Evolutionary conservation across 1,140 invertebrate species (phyloP), one percentile per base, ranked within the genome.

Genomic region (Leptonema lineaticorne): DNA sequence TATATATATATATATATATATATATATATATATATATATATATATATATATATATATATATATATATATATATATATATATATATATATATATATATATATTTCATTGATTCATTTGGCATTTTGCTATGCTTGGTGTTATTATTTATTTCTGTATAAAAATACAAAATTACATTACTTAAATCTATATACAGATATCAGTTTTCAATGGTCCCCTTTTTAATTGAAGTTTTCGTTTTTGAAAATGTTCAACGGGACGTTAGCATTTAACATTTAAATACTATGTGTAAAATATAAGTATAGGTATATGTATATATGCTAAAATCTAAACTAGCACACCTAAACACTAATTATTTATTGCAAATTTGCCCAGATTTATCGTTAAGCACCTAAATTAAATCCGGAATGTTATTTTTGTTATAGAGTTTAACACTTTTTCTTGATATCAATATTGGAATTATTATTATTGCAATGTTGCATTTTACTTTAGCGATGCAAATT

Each of bases 331-430:
- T 71, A 71, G 70, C 67, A 58, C 37, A 59, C 60, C 64, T 70
- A 71, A 45, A 68, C n/a, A 56, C 59, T 69, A 72, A 59, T 26
- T 69, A 72, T 67, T 69, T 72, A 72, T 72, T 72, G 71, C 71
- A 72, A 72, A 72, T 72, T 72, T 72, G 64, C 71, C 71, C 71
- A 72, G 71, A 72, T 72, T 72, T 67, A 67, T 58, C 56, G 67
- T 71, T 64, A 63, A 66, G 64, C 33, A 58, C 30, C 65, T 67
- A 69, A 69, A 69, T n/a, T n/a, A 72, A 72, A 69, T 72, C 70
- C 70, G 70, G 70, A 72, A 37, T 26, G 37, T 63, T 26, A 67
- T n/a, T n/a, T n/a, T n/a, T n/a, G n/a, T n/a, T n/a, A n/a, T n/a
- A n/a, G n/a, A n/a, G n/a, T n/a, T n/a, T n/a, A n/a, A n/a, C n/a